Conservation (phyloP, 2,113 vertebrate genomes). For the Corythornis vintsioides region DNA sequence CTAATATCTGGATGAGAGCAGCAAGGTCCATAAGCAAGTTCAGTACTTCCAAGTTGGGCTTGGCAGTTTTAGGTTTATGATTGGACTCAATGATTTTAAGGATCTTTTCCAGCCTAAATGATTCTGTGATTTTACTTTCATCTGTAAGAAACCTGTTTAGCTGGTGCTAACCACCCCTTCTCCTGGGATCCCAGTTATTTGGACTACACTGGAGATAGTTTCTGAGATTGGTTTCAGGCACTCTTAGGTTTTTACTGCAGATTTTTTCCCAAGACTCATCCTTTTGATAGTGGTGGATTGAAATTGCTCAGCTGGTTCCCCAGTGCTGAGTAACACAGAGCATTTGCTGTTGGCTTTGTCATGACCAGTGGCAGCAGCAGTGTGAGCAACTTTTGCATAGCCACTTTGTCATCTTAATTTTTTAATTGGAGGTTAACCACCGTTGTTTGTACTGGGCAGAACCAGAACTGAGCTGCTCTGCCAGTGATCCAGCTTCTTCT, state of each 20-base stretch:
- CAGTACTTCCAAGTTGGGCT: not conserved
- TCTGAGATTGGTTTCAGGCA: not conserved
- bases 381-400: not conserved
- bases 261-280: not conserved
- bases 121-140: not conserved
- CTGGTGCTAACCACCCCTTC: not conserved
- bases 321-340: not conserved
- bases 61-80: not conserved
- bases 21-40: not conserved
- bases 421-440: not conserved
- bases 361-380: not conserved
- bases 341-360: not conserved
- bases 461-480: not conserved
- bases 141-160: not conserved
- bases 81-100: not conserved
- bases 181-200: not conserved
- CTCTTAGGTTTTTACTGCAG: not conserved
- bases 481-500: not conserved
- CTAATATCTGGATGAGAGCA: not conserved
- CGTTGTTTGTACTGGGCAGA: not conserved
- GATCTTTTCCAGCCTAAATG: not conserved
- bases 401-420: not conserved
- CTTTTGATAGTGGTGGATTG: accelerated
- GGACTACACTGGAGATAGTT: not conserved
- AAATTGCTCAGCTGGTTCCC: not conserved